Evolutionary conservation across 1,140 invertebrate genomes (phyloP).

Genomic region (Zaprionus davidi): DNA sequence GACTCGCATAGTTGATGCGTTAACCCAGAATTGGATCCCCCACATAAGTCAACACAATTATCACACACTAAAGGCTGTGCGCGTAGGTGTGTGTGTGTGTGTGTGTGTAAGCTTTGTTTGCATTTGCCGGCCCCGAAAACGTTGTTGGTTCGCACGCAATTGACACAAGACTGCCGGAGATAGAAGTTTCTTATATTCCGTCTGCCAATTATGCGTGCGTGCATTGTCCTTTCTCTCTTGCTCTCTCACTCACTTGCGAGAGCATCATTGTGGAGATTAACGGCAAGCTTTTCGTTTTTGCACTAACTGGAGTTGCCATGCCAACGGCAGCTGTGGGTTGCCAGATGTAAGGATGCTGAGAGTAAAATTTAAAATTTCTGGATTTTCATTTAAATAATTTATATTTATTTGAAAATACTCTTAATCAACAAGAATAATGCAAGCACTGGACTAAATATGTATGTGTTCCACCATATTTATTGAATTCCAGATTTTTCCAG

Average conservation of each 20-base stretch:
- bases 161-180: slow-evolving; percentile 44
- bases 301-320: slow-evolving; percentile 14
- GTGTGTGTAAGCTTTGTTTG: slow-evolving; percentile 21
- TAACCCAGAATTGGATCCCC: slow-evolving; percentile 20
- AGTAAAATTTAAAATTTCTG: not conserved
- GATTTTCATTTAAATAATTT: not conserved
- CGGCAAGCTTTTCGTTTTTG: not conserved
- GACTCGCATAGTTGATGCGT: slow-evolving; percentile 16
- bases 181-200: slow-evolving; percentile 21
- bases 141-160: slow-evolving; percentile 51
- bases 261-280: slow-evolving; percentile 6
- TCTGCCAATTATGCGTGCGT: slow-evolving; percentile 30
- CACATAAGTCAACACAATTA: slow-evolving; percentile 21
- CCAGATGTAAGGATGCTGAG: not conserved
- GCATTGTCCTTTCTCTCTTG: slow-evolving; percentile 6
- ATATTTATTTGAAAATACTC: not conserved
- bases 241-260: not conserved
- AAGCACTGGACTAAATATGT: too few species aligned
- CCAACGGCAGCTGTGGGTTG: slow-evolving; percentile 13
- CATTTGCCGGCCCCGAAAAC: slow-evolving; percentile 40
- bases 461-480: too few species aligned
- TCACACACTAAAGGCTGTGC: slow-evolving; percentile 25
- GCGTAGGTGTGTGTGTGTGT: not conserved
- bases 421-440: too few species aligned
- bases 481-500: too few species aligned